phyloP scores from a whole-genome alignment of 2,797 vertebrate species.

The Intellagama lesueurii region DNA sequence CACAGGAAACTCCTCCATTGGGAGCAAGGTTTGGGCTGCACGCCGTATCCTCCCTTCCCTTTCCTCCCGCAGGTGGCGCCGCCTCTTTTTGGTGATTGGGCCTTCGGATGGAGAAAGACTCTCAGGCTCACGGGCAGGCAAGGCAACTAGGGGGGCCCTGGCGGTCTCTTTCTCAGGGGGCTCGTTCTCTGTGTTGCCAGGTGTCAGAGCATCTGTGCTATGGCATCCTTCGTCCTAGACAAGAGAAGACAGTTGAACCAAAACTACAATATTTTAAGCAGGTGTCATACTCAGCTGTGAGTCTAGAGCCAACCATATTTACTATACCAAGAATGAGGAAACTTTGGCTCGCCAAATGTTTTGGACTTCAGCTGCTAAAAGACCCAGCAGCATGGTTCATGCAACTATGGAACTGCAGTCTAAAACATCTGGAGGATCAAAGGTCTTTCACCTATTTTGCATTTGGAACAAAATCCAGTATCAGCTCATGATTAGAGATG shows the following conservation, averaged over 20 bases:
- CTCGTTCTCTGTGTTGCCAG: slow-evolving; percentile 70
- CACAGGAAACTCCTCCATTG: slow-evolving; percentile 53
- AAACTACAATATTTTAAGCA: neutral
- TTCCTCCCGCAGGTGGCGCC: slow-evolving; percentile 63
- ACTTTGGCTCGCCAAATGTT: neutral
- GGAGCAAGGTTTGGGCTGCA: slow-evolving; percentile 21
- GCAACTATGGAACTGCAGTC: too few species aligned
- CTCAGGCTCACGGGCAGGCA: slow-evolving; percentile 52
- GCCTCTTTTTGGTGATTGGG: slow-evolving; percentile 66
- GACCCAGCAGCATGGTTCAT: neutral
- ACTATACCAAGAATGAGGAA: too few species aligned
- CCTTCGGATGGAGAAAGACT: slow-evolving; percentile 63
- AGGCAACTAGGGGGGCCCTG: neutral
- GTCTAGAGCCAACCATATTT: neutral
- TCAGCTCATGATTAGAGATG: too few species aligned
- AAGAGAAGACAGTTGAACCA: neutral
- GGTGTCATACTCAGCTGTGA: neutral
- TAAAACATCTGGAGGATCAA: too few species aligned
- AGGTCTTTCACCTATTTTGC: too few species aligned
- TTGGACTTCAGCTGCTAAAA: neutral
- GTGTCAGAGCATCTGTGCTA: slow-evolving; percentile 62
- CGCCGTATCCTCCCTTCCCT: slow-evolving; percentile 49
- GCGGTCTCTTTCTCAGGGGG: slow-evolving; percentile 70
- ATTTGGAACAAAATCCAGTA: too few species aligned
- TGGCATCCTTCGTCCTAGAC: slow-evolving; percentile 73